Conservation (phyloP, 2,888 invertebrate genomes). For the Mythimna albipuncta region DNA sequence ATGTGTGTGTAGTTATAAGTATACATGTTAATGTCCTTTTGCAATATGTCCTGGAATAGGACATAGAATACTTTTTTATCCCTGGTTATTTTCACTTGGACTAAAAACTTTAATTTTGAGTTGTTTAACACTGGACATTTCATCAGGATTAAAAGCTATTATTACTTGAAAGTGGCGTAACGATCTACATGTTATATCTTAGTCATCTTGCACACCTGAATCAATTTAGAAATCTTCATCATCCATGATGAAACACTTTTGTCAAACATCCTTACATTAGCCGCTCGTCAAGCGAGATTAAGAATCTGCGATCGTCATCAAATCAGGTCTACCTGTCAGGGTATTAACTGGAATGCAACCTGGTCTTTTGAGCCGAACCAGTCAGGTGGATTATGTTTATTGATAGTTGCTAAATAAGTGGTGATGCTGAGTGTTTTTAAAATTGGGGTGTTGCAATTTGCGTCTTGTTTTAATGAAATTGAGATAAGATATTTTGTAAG, state of each 20-base stretch:
- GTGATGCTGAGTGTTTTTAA: slow-evolving; percentile 7
- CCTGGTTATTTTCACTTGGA: no score
- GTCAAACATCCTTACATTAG: slow-evolving; percentile 51
- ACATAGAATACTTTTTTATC: no score
- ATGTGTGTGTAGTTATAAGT: no score
- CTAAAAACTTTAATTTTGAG: no score
- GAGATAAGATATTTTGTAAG: no score
- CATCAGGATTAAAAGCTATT: not conserved
- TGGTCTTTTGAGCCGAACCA: slow-evolving; percentile 57
- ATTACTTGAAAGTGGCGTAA: not conserved
- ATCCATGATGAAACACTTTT: slow-evolving; percentile 45
- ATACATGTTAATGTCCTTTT: no score
- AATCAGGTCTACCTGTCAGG: slow-evolving; percentile 59
- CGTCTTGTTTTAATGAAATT: not conserved
- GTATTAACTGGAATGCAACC: slow-evolving; percentile 58
- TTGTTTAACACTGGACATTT: not conserved
- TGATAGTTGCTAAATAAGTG: slow-evolving; percentile 37
- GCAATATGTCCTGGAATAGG: no score
- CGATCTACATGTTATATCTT: slow-evolving; percentile 19
- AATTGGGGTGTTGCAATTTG: slow-evolving; percentile 2
- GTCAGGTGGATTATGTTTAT: slow-evolving; percentile 67
- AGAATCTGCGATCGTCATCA: slow-evolving; percentile 55
- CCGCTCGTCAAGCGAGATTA: slow-evolving; percentile 61
- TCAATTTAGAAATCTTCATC: slow-evolving; percentile 35
- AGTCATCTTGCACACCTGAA: slow-evolving; percentile 22